Conservation (phyloP, 2,113 vertebrate species). For the Oreochromis aureus region DNA sequence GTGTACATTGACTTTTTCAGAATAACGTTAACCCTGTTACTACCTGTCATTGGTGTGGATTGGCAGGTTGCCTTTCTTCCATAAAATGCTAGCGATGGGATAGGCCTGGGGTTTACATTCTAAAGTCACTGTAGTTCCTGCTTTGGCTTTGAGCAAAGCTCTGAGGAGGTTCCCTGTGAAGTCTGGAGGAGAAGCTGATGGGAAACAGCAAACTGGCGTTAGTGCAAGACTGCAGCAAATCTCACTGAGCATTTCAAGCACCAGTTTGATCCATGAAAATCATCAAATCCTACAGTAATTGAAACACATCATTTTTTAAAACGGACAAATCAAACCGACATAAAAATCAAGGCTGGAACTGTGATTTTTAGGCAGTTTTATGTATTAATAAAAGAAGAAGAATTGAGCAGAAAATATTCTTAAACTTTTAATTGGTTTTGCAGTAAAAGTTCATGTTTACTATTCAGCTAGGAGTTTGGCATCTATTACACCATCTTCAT, state of each 20-base stretch:
- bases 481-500: not conserved
- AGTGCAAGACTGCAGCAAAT: conserved; percentile 5
- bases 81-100: conserved; percentile 79
- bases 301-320: not conserved
- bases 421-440: not conserved
- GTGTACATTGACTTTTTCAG: not conserved
- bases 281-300: not conserved
- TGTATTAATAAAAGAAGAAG: not conserved
- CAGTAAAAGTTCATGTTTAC: not conserved
- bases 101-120: conserved; percentile 88
- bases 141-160: conserved; percentile 82
- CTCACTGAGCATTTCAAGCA: conserved; percentile 1
- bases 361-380: not conserved
- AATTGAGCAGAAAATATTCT: not conserved
- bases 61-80: conserved; percentile 84
- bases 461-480: not conserved
- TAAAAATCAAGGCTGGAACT: accelerated
- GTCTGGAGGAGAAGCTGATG: conserved; percentile 85
- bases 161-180: conserved; percentile 87
- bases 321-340: not conserved
- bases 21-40: not conserved
- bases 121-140: conserved; percentile 82
- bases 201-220: conserved; percentile 41
- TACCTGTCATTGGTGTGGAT: conserved; percentile 84
- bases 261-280: not conserved